Percentiles rank a stretch among this genome's conserved stretches.
Evolutionary conservation across 2,113 vertebrate genomes (phyloP).

Genomic region (Pachyramphus minor): DNA sequence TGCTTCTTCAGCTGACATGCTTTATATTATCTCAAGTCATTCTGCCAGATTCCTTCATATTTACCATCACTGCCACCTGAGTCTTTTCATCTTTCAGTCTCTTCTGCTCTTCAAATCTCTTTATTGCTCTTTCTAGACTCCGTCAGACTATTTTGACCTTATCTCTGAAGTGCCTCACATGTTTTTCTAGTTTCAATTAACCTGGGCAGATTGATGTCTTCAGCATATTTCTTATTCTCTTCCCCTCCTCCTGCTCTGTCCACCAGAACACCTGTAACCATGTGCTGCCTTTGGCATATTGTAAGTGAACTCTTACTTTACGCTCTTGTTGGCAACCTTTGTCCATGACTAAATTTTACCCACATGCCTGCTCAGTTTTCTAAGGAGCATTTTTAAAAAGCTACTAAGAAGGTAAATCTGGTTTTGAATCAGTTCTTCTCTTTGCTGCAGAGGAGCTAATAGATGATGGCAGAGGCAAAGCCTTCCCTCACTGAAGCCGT

Average conservation of each 20-base stretch:
- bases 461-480: neutral
- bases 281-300: neutral
- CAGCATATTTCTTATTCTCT: neutral
- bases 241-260: neutral
- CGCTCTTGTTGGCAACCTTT: neutral
- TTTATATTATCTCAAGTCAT: neutral
- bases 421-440: neutral
- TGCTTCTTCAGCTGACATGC: neutral
- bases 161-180: neutral
- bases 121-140: neutral
- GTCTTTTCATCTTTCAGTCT: neutral
- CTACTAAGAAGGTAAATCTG: neutral
- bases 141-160: neutral
- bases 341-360: neutral
- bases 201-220: neutral
- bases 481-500: neutral
- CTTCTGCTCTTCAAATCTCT: neutral
- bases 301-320: neutral
- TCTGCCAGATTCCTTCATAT: neutral
- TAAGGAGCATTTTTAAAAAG: neutral
- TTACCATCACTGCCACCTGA: neutral
- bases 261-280: neutral
- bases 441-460: neutral
- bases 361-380: fast-evolving
- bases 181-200: slow-evolving; percentile 13